Conservation (phyloP, 2,113 vertebrate genomes). For the Poeciliopsis prolifica region DNA sequence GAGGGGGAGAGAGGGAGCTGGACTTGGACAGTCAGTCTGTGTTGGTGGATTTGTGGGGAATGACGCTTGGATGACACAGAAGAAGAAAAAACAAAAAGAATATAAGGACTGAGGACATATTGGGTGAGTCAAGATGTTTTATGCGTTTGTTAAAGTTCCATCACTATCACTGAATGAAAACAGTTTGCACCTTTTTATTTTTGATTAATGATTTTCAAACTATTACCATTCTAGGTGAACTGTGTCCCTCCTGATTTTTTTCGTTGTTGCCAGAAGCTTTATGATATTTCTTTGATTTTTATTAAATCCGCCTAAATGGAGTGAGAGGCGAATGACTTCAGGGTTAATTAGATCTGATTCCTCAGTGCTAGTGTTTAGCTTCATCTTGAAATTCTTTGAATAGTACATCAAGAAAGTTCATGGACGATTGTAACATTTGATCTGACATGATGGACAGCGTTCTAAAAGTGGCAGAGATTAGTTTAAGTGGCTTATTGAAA, state of each 20-base stretch:
- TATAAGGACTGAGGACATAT: neutral
- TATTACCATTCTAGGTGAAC: neutral
- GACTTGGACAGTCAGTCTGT: slow-evolving; percentile 32
- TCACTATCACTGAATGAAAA: neutral
- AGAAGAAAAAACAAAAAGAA: slow-evolving; percentile 4
- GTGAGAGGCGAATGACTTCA: neutral
- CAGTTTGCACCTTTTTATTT: neutral
- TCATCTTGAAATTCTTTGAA: neutral
- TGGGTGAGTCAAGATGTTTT: slow-evolving; percentile 34
- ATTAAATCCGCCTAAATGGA: neutral
- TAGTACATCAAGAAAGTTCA: neutral
- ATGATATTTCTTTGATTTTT: neutral
- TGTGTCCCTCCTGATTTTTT: neutral
- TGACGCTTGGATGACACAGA: slow-evolving; percentile 35
- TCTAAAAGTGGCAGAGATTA: slow-evolving; percentile 51
- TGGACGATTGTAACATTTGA: neutral
- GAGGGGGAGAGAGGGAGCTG: neutral
- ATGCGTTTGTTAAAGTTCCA: neutral
- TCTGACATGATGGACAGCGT: neutral
- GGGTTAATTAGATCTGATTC: neutral
- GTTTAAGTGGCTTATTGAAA: slow-evolving; percentile 57
- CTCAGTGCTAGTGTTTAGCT: neutral
- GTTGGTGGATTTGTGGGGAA: slow-evolving; percentile 14
- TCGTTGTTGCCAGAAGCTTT: neutral
- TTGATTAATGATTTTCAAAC: neutral